Conservation (phyloP, 2,888 invertebrate genomes). For the Platycheirus rosarum region DNA sequence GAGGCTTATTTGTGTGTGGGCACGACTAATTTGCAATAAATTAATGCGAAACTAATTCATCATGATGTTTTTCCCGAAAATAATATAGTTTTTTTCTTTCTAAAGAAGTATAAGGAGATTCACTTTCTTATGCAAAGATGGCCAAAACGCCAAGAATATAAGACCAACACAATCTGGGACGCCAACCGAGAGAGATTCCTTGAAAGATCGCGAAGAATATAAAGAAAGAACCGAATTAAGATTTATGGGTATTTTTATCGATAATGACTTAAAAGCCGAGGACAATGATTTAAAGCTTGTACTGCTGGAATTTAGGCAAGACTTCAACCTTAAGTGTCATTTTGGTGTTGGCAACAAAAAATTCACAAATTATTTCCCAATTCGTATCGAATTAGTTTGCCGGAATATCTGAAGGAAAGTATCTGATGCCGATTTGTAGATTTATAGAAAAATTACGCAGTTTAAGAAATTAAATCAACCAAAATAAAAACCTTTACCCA, state of each 20-base stretch:
- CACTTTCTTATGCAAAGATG: constrained; percentile 23
- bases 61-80: constrained; percentile 68
- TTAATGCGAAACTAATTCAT: constrained; percentile 70
- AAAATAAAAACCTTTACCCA: background rate
- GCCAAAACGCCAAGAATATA: background rate
- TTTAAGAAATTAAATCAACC: background rate
- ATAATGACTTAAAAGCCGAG: constrained; percentile 83
- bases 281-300: constrained; percentile 81
- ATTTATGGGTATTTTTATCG: constrained; percentile 83
- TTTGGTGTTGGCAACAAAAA: background rate
- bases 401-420: background rate
- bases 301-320: constrained; percentile 45
- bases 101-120: constrained; percentile 5
- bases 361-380: constrained; percentile 11
- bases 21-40: constrained; percentile 71
- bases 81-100: constrained; percentile 16
- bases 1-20: constrained; percentile 66
- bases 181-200: constrained; percentile 20
- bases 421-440: background rate
- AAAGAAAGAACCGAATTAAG: constrained; percentile 63
- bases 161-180: constrained; percentile 18
- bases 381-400: constrained; percentile 45
- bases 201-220: constrained; percentile 13
- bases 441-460: background rate
- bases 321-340: constrained; percentile 24